Conservation (phyloP, 2,797 vertebrate species). For the Neosilurus mollespiculum region DNA sequence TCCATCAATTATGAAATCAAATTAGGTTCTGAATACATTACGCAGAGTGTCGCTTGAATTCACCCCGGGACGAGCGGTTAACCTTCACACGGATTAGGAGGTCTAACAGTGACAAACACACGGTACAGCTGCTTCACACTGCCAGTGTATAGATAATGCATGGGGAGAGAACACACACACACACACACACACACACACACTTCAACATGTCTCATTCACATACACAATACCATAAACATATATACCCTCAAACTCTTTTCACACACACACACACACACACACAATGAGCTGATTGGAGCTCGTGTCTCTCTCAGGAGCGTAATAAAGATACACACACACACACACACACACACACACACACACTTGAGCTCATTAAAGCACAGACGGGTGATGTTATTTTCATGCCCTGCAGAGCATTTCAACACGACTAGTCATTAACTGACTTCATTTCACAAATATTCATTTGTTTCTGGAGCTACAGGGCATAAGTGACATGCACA, state of each 20-base stretch:
- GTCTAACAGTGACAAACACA: conserved; percentile 35
- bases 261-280: not conserved
- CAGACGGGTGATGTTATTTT: conserved; percentile 44
- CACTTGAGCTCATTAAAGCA: conserved; percentile 47
- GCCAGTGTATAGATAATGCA: conserved; percentile 40
- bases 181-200: not conserved
- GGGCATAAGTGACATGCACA: conserved; percentile 18
- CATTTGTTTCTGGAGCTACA: conserved; percentile 20
- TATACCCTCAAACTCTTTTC: conserved; percentile 6
- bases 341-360: conserved; percentile 15
- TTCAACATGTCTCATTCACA: not conserved
- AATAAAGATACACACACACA: conserved; percentile 34
- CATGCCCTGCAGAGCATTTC: conserved; percentile 39
- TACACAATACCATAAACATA: conserved; percentile 19
- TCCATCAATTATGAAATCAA: conserved; percentile 55
- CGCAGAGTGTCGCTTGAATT: conserved; percentile 42
- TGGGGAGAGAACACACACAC: conserved; percentile 21
- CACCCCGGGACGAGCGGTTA: conserved; percentile 31
- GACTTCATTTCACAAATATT: conserved; percentile 37
- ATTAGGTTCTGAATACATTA: conserved; percentile 46
- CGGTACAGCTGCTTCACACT: conserved; percentile 46
- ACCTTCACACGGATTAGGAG: conserved; percentile 55
- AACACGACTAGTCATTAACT: conserved; percentile 29
- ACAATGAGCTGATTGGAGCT: conserved; percentile 39
- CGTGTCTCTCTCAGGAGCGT: conserved; percentile 39